Evolutionary conservation across 2,888 invertebrate genomes (phyloP).

Genomic region (Carcina quercana): DNA sequence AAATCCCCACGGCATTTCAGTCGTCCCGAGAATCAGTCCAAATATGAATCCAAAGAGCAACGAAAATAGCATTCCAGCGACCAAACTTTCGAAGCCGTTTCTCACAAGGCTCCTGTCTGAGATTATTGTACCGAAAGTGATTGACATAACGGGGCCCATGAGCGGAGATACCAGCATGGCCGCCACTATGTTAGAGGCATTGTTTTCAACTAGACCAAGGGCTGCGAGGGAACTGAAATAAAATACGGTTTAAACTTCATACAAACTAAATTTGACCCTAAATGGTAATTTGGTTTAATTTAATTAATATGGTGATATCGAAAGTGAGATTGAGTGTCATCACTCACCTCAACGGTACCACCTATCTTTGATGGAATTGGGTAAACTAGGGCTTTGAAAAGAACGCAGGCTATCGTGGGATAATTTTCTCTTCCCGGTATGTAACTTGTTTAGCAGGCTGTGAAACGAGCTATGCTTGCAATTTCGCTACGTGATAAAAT

Average conservation of each 20-base stretch:
- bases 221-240: slow-evolving; percentile 83
- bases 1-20: slow-evolving; percentile 84
- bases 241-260: background rate
- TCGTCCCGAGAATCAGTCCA: slow-evolving; percentile 82
- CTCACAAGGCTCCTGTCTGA: slow-evolving; percentile 80
- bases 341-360: no score
- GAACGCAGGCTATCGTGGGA: no score
- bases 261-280: background rate
- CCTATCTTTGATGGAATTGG: no score
- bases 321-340: no score
- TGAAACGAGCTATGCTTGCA: no score
- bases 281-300: no score
- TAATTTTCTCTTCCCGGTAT: no score
- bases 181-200: slow-evolving; percentile 85
- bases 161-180: slow-evolving; percentile 85
- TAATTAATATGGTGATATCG: no score
- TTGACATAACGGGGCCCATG: slow-evolving; percentile 91
- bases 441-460: no score
- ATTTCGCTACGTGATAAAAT: no score
- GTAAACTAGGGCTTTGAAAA: no score
- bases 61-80: slow-evolving; percentile 83
- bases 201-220: slow-evolving; percentile 88
- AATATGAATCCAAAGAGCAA: slow-evolving; percentile 86
- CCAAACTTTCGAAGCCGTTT: slow-evolving; percentile 80
- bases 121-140: slow-evolving; percentile 88